Conservation (phyloP, 2,888 invertebrate species). For the Limnephilus auricula region DNA sequence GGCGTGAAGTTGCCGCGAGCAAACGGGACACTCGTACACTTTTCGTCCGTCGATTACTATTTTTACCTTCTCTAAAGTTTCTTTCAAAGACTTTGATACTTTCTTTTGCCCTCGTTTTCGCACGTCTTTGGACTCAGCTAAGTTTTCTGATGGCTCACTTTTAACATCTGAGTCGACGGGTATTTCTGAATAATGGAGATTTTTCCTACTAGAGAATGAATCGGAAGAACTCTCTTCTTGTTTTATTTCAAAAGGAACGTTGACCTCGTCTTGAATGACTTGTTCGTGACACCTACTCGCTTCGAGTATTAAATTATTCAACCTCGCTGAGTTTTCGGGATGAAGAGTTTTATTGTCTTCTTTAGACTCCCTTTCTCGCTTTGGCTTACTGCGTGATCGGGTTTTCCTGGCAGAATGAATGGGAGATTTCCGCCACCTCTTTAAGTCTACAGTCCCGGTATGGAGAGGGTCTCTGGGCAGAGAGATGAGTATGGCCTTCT, state of each 20-base stretch:
- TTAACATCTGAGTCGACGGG: background rate
- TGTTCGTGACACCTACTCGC: background rate
- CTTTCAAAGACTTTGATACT: background rate
- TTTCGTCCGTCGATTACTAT: constrained; percentile 75
- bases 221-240: constrained; percentile 30
- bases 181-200: constrained; percentile 11
- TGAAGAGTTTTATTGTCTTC: background rate
- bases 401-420: background rate
- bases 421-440: background rate
- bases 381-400: background rate
- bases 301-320: background rate
- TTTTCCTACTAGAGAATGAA: constrained; percentile 13
- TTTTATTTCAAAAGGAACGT: constrained; percentile 28
- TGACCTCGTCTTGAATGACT: background rate
- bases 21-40: constrained; percentile 78
- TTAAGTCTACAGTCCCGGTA: background rate
- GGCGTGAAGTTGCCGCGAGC: constrained; percentile 79
- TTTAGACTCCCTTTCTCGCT: background rate
- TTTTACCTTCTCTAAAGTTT: constrained; percentile 68
- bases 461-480: constrained; percentile 27
- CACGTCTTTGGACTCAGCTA: background rate
- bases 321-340: background rate
- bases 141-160: constrained; percentile 13
- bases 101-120: background rate
- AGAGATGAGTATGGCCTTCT: constrained; percentile 44